Base-by-base conservation (phyloP, 1,140 invertebrate genomes). In the Brachionus manjavacas region DNA sequence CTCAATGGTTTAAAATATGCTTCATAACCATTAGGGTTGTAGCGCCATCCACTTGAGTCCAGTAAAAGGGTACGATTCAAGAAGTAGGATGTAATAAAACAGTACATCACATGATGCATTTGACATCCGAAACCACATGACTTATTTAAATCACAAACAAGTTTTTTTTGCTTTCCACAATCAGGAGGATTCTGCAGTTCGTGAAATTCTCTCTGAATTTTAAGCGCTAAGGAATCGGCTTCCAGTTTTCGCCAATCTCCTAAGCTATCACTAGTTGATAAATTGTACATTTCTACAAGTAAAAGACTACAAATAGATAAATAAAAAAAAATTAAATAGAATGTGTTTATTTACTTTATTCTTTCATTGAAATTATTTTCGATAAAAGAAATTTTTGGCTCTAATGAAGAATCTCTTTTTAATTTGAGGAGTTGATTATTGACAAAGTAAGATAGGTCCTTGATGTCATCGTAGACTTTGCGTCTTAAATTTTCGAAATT, bases 111-210 rank as follows among this genome's bases (percentile, higher is more conserved):
- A 90, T 99, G 97, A 91, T 99, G 97, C 46, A 99, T 90, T 91
- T 99, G 94, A 87, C 96, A 98, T 4, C 96, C 95, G 90, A 95
- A 98, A 6, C 95, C 96, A 91, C 96, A 98, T 94, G 87, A 96
- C 92, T 99, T 99, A 90, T 98, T 98, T 79, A 99, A 91, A 90
- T 94, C 96, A 89, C 97, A 99, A 16, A 97, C 92, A 60, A 99
- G 90, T 89, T 97, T 97, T 88, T 93, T 94, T 0, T 95, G 95
- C 84, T 91, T 93, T 39, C 89, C 89, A 89, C 96, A 98, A 89
- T 98, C 93, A 23, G 90, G 87, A 25, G 96, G 96, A 91, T 98
- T 97, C 89, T 91, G 85, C 7, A 87, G 85, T 88, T 92, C 91
- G 74, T 92, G 90, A 68, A 98, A 91, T 85, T 95, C 90, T 46